phyloP scores from a whole-genome alignment of 2,888 invertebrate species.

The Galerucella nymphaeae region DNA sequence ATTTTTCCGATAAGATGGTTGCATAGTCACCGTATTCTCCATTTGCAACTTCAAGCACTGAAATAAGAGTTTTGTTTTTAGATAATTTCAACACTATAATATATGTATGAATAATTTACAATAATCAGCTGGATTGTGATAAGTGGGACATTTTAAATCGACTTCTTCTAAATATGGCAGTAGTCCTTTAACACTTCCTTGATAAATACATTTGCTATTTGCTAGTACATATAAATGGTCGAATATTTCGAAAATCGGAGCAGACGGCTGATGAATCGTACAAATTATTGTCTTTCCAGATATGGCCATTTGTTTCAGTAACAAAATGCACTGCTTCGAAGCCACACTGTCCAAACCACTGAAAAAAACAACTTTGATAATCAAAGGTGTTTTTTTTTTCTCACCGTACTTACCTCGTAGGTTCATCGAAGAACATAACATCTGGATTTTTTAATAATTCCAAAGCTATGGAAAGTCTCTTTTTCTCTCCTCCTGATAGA shows the following conservation, averaged over 20 bases:
- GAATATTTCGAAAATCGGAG: constrained; percentile 86
- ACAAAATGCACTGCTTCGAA: constrained; percentile 82
- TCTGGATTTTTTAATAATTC: constrained; percentile 93
- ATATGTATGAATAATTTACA: constrained; percentile 53
- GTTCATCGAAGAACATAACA: constrained; percentile 94
- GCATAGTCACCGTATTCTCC: constrained; percentile 77
- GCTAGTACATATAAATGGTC: constrained; percentile 88
- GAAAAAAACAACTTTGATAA: constrained; percentile 53
- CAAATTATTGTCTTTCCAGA: constrained; percentile 89
- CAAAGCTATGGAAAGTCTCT: constrained; percentile 88
- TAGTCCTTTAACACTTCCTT: constrained; percentile 80
- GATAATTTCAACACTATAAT: too few species aligned
- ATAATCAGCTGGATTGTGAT: constrained; percentile 83
- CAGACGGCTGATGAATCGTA: constrained; percentile 93
- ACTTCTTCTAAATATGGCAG: constrained; percentile 80
- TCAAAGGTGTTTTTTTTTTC: too few species aligned
- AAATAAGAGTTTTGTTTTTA: too few species aligned
- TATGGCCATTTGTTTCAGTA: constrained; percentile 83
- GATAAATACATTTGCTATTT: constrained; percentile 82
- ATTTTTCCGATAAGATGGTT: constrained; percentile 69
- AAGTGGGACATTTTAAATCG: constrained; percentile 82
- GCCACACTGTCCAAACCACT: constrained; percentile 86
- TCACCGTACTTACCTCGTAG: constrained; percentile 69
- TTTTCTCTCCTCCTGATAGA: constrained; percentile 91
- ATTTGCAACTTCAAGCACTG: constrained; percentile 84